Base-by-base conservation (phyloP, 2,797 vertebrate species). In the Anas bernieri region DNA sequence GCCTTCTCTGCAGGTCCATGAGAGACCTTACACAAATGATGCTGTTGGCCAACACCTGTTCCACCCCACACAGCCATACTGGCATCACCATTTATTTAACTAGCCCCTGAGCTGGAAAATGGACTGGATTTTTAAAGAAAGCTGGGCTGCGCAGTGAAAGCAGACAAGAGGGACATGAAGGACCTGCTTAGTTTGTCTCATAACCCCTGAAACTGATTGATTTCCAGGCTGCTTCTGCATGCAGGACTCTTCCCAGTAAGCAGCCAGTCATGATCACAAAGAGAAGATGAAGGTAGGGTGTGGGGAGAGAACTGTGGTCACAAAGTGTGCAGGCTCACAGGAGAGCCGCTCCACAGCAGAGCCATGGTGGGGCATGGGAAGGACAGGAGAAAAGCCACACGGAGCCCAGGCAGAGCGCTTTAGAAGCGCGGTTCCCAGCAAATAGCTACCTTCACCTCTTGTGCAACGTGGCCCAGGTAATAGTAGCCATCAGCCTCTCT, bases 401-500 rank as follows among this genome's bases (percentile, higher is more conserved):
- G 22, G 31, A 39, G 28, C 41, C 9, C 18, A 35, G 21, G 33
- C n/a, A 33, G 23, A 63, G n/a, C 23, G 22, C 35, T 30, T 56
- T 25, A 35, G n/a, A 17, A 62, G 39, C 12, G 7, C 5, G 12
- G 23, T 12, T 87, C 45, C 69, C 9, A 62, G 5, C 15, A 4
- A 80, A 48, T 2, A 68, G 35, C 56, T 83, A 95, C 96, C 94
- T 94, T 79, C 54, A 96, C 85, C 35, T 93, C 88, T 46, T 87
- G 96, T 69, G 69, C 91, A 69, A 98, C 22, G 77, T 92, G 97
- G 39, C 97, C 97, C 61, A 94, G 93, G 86, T 97, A 97, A 67
- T 96, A 98, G 91, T 93, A 96, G 26, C 97, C 97, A 28, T 98
- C 97, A 54, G 80, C 66, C 55, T 96, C 83, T 78, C 89, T 97